Conservation (phyloP, 92 coral and sea anemone genomes). For the Actinostola sp. region DNA sequence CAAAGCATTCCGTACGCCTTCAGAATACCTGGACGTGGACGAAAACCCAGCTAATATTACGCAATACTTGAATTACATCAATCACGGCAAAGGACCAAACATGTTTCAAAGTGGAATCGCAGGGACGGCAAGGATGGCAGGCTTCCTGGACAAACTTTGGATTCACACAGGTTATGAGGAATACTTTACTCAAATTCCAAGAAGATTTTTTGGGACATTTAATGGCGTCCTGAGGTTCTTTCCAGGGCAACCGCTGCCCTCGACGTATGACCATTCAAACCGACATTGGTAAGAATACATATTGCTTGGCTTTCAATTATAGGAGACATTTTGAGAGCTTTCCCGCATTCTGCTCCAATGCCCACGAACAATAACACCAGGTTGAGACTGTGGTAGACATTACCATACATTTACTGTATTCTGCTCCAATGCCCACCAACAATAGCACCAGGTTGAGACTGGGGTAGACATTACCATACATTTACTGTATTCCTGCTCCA, state of each 20-base stretch:
- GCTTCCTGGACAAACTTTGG: constrained; percentile 56
- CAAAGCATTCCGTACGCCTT: constrained; percentile 66
- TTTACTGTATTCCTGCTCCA: no score
- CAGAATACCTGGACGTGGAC: constrained; percentile 61
- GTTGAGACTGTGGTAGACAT: no score
- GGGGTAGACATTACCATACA: no score
- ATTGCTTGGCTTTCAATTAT: constrained; percentile 5
- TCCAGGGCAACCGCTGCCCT: constrained; percentile 79
- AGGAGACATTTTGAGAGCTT: neutral
- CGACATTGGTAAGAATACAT: constrained; percentile 83
- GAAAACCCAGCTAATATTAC: constrained; percentile 46
- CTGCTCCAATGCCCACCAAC: no score
- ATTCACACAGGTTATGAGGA: constrained; percentile 10
- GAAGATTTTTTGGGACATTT: constrained; percentile 76
- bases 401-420: no score
- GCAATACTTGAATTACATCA: constrained; percentile 37
- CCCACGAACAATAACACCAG: no score
- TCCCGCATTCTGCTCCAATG: no score
- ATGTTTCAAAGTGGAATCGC: constrained; percentile 35
- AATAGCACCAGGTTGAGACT: no score
- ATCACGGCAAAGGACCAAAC: constrained; percentile 14
- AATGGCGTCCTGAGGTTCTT: constrained; percentile 74
- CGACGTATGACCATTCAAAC: constrained; percentile 63
- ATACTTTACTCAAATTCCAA: constrained; percentile 52
- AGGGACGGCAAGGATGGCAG: constrained; percentile 44